Base-by-base conservation (phyloP, 2,797 vertebrate genomes). In the Babyrousa celebensis region DNA sequence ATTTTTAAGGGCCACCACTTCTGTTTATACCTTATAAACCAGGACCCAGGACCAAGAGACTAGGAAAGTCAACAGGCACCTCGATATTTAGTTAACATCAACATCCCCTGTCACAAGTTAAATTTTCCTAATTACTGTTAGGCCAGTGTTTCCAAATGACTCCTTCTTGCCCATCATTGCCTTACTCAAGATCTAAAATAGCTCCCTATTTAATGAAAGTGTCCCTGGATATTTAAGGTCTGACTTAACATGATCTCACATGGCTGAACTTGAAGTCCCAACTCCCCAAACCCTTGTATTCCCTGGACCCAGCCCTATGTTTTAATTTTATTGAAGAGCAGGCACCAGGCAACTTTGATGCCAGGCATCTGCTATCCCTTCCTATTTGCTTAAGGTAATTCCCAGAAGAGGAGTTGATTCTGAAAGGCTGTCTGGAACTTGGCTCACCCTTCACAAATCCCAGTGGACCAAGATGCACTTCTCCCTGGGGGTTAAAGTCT, bases 251-350 rank as follows among this genome's bases (percentile, higher is more conserved):
- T n/a, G 43, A 36, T 18, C 14, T 27, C 48, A 68, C 32, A 75
- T 54, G 67, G 60, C 56, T 72, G 54, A 96, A 75, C 65, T 91
- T 94, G 32, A 86, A 67, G 16, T 89, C 54, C 56, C 58, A 14
- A 80, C 17, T 86, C 54, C 67, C 52, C 5, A 88, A 87, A 67
- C n/a, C 27, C 23, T 79, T 84, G 9, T 78, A 32, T 54, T 83
- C 56, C n/a, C n/a, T 93, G 11, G 18, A 1, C 3, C n/a, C 52
- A 86, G n/a, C 12, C 54, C 43, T 54, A 3, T 86, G 18, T 83
- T 92, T 96, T 91, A 65, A 72, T 84, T 80, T 94, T 89, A 77
- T 91, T 71, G 58, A 93, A 82, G n/a, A 1, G 80, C 36, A 94
- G 27, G 78, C 62, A 92, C 16, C 25, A 91, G 52, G 14, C 17